These are phyloP conservation scores for Cerceris rybyensis DNA, from an alignment of 2,888 invertebrate genomes.

Conservation along the genomic window DNA sequence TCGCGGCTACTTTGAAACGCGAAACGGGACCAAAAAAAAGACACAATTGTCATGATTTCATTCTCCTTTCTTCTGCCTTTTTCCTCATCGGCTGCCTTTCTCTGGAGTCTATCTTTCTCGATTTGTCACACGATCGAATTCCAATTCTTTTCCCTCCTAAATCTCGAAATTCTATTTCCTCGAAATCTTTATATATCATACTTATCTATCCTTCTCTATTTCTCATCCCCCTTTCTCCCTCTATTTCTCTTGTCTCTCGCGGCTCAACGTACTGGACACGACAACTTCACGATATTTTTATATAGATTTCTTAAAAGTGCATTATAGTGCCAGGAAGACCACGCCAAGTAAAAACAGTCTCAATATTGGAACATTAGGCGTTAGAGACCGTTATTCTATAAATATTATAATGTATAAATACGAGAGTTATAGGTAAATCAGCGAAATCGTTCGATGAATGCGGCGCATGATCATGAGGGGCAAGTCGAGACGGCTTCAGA, in stretches of 20 bases:
- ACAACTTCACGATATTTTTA: constrained; percentile 80
- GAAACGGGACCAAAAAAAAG: constrained; percentile 78
- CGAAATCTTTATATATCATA: background rate
- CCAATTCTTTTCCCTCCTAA: constrained; percentile 21
- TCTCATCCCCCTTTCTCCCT: constrained; percentile 40
- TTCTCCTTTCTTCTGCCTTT: constrained; percentile 43
- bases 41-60: constrained; percentile 72
- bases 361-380: constrained; percentile 63
- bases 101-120: constrained; percentile 5
- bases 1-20: constrained; percentile 69
- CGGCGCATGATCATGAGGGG: constrained; percentile 34
- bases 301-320: constrained; percentile 80
- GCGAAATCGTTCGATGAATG: constrained; percentile 31
- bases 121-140: constrained; percentile 18
- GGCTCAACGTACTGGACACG: constrained; percentile 76
- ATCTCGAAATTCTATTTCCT: background rate
- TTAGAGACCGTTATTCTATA: constrained; percentile 66
- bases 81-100: constrained; percentile 32
- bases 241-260: constrained; percentile 55
- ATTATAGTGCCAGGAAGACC: constrained; percentile 78
- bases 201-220: constrained; percentile 14
- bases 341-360: constrained; percentile 69
- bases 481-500: constrained; percentile 1
- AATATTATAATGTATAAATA: constrained; percentile 59
- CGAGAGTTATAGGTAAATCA: constrained; percentile 33